Conservation (phyloP, 2,888 invertebrate genomes). For the Xestia xanthographa region DNA sequence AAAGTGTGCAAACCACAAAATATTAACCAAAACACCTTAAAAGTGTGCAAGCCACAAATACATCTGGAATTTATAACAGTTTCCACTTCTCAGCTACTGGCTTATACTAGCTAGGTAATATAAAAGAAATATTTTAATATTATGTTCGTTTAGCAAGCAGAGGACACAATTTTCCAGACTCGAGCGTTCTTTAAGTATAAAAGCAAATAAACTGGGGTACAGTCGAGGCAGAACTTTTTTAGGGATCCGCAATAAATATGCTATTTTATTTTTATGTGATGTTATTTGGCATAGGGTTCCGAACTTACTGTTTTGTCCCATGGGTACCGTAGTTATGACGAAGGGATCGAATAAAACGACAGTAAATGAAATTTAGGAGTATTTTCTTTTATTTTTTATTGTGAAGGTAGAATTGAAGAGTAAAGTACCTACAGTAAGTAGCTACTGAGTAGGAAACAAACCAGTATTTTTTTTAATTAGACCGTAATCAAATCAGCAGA, state of each 20-base stretch:
- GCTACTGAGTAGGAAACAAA: not conserved
- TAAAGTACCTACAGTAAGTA: not conserved
- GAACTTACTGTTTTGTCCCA: constrained; percentile 28
- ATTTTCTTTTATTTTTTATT: constrained; percentile 30
- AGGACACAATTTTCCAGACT: constrained; percentile 74
- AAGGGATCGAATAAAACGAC: constrained; percentile 38
- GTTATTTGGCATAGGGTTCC: constrained; percentile 52
- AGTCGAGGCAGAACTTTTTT: constrained; percentile 53
- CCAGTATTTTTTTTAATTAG: not conserved
- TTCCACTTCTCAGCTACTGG: not conserved
- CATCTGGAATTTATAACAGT: constrained; percentile 5
- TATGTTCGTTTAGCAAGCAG: constrained; percentile 62
- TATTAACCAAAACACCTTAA: not conserved
- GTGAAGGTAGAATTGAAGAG: not conserved
- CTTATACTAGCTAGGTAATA: constrained; percentile 15
- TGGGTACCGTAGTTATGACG: constrained; percentile 38
- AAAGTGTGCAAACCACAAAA: not conserved
- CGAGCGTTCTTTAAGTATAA: constrained; percentile 74
- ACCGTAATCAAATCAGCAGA: too few relatives aligned
- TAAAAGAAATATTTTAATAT: constrained; percentile 66
- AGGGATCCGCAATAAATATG: constrained; percentile 62
- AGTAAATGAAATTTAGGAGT: constrained; percentile 32
- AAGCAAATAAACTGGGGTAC: constrained; percentile 76
- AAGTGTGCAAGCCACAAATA: not conserved
- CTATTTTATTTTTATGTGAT: constrained; percentile 65